These are phyloP conservation scores for Nemotelus nigrinus DNA, from an alignment of 2,888 invertebrate species.

Conservation along the genomic window DNA sequence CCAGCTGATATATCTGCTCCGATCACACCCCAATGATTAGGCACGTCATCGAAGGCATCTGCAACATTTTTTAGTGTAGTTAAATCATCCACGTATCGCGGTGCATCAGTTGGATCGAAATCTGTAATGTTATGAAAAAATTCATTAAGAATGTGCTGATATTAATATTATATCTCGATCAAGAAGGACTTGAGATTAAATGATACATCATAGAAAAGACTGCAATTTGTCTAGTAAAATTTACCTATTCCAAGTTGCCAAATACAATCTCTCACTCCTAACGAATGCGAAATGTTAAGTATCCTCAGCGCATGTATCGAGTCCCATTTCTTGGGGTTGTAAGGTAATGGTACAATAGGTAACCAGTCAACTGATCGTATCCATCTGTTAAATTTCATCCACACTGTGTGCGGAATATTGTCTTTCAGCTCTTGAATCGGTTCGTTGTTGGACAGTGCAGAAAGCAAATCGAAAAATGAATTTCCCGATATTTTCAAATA, in stretches of 20 bases:
- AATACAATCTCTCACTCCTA: slow-evolving; percentile 42
- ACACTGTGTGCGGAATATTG: slow-evolving; percentile 28
- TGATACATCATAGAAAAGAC: background rate
- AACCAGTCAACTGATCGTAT: slow-evolving; percentile 43
- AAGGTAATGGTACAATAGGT: slow-evolving; percentile 45
- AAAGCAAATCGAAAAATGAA: slow-evolving; percentile 41
- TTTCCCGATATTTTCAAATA: slow-evolving; percentile 45
- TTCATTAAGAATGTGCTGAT: background rate
- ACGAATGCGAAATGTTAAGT: slow-evolving; percentile 43
- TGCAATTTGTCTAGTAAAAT: slow-evolving; percentile 65
- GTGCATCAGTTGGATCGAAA: slow-evolving; percentile 58
- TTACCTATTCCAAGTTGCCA: slow-evolving; percentile 47
- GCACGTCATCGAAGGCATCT: slow-evolving; percentile 70
- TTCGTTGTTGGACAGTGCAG: slow-evolving; percentile 35
- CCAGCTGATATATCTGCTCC: slow-evolving; percentile 71
- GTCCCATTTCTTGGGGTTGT: slow-evolving; percentile 44
- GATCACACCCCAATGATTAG: slow-evolving; percentile 70
- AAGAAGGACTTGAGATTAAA: background rate
- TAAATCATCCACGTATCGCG: slow-evolving; percentile 71
- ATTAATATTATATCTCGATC: too few species aligned
- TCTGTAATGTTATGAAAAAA: slow-evolving; percentile 51
- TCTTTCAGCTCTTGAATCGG: slow-evolving; percentile 62
- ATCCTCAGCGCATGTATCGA: slow-evolving; percentile 36
- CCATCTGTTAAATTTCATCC: slow-evolving; percentile 46
- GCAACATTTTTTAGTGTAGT: slow-evolving; percentile 73